Evolutionary conservation across 2,888 invertebrate genomes (phyloP), one percentile per base, ranked within the genome.

Genomic region (Tachina lurida): DNA sequence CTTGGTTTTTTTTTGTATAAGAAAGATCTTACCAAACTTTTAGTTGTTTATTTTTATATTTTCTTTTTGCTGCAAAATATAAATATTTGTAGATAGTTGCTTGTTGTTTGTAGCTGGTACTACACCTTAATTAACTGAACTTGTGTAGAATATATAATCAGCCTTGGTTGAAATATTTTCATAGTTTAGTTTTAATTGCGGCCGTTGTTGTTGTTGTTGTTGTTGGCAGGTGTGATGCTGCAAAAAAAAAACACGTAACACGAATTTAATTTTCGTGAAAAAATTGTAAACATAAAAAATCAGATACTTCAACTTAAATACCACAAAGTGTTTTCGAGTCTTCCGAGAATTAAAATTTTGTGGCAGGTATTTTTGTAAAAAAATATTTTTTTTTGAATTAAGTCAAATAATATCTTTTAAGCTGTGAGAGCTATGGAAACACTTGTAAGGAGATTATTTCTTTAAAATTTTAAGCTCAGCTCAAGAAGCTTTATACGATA

Each of bases 91-190:
- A 56, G 60, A 31, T 39, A 52, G n/a, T 68, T 49, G n/a, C n/a
- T 4, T 1, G 13, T 49, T 74, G 31, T 60, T 70, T n/a, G 17
- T 49, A 49, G 41, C 43, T 41, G 22, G 17, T 52, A 41, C 49
- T 74, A 65, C 68, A 45, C 49, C 74, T 74, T 82, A 75, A 82
- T 78, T 85, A 70, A 56, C 43, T 52, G n/a, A 52, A 75, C 74
- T 58, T 58, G 62, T 43, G 5, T 22, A 54, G 85, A 78, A 78
- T 85, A 76, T 67, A 45, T 80, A 76, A 80, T 80, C 41, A 78
- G 68, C n/a, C 68, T 60, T 43, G 13, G 43, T 58, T 71, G 17
- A 41, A 31, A 60, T 15, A 47, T 41, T 62, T 10, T 39, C 31
- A 31, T 63, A 19, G 39, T n/a, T 62, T 63, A 15, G 39, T 22